These are phyloP conservation scores for Stenurella melanura DNA, from an alignment of 2,888 invertebrate species.

Conservation along the genomic window DNA sequence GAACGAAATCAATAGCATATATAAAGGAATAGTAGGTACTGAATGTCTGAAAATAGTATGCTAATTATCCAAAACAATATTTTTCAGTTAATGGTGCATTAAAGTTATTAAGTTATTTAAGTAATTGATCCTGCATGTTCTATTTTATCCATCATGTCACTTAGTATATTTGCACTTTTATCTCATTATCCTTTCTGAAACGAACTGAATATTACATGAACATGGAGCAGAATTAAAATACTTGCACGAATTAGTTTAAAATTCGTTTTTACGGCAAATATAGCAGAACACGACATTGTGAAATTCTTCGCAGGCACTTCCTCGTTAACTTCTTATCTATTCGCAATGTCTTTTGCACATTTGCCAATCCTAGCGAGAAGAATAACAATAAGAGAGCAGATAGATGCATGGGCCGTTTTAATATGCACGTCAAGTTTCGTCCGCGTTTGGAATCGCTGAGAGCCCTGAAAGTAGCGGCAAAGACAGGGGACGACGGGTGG, in stretches of 20 bases:
- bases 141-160: no score
- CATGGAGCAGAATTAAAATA: not conserved
- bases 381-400: conserved; percentile 68
- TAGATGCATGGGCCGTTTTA: conserved; percentile 64
- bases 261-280: conserved; percentile 24
- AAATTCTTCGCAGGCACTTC: conserved; percentile 60
- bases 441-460: conserved; percentile 62
- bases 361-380: conserved; percentile 69
- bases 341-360: conserved; percentile 70
- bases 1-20: no score
- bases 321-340: conserved; percentile 69
- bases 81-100: no score
- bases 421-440: conserved; percentile 66
- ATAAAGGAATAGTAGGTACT: no score
- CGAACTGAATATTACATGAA: not conserved
- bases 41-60: no score
- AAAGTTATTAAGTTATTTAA: no score
- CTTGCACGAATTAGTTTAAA: conserved; percentile 9
- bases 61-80: no score
- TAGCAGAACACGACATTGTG: conserved; percentile 17
- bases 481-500: conserved; percentile 55
- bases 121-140: no score
- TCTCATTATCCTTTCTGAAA: not conserved
- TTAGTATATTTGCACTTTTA: not conserved
- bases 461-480: conserved; percentile 59